Percentiles rank a stretch among this genome's conserved stretches.
These are phyloP conservation scores for Macrotis lagotis DNA, from an alignment of 2,113 vertebrate species.

Conservation along the genomic window DNA sequence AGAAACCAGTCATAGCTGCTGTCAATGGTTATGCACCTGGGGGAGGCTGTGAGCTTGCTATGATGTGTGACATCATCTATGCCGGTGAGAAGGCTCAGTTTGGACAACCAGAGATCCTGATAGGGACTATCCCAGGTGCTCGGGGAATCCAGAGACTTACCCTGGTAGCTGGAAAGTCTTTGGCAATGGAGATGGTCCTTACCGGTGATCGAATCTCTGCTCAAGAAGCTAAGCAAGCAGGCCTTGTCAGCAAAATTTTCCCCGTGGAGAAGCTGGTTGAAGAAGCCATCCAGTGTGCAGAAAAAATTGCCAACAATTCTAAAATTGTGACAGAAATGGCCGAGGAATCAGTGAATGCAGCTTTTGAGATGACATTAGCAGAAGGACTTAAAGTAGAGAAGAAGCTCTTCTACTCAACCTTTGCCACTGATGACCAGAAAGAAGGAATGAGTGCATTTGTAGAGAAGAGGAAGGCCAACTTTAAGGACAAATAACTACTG, in stretches of 20 bases:
- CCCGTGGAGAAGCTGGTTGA: constrained; percentile 91
- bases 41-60: constrained; percentile 96
- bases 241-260: constrained; percentile 94
- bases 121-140: constrained; percentile 79
- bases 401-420: too few species aligned
- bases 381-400: too few species aligned
- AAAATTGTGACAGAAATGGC: constrained; percentile 93
- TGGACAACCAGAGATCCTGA: constrained; percentile 94
- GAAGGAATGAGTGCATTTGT: constrained; percentile 97
- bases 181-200: constrained; percentile 97
- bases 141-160: constrained; percentile 90
- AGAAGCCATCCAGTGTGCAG: constrained; percentile 92
- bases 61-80: constrained; percentile 99
- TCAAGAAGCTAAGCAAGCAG: constrained; percentile 93
- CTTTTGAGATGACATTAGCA: too few species aligned
- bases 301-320: constrained; percentile 95
- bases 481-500: constrained; percentile 89
- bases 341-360: constrained; percentile 94
- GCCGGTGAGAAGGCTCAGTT: constrained; percentile 97
- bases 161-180: constrained; percentile 93
- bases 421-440: constrained; percentile 87
- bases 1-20: constrained; percentile 93
- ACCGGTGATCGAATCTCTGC: constrained; percentile 93
- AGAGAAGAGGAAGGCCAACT: constrained; percentile 95
- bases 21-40: constrained; percentile 97